Evolutionary conservation across 2,888 invertebrate genomes (phyloP).

Genomic region (Oscheius sp.): DNA sequence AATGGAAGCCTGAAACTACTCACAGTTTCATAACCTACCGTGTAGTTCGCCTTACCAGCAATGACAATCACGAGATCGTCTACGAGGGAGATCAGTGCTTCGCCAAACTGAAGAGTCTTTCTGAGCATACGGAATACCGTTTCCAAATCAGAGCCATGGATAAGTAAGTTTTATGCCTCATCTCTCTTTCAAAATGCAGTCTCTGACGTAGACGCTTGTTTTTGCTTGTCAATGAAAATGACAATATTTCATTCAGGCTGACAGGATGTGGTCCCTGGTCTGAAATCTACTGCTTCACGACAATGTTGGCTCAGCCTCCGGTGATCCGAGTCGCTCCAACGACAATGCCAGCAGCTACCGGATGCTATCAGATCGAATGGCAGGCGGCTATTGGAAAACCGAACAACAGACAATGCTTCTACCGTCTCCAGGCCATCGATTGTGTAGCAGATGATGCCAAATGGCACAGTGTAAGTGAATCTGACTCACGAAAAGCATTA

Average conservation of each 20-base stretch:
- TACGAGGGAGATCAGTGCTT: constrained; percentile 59
- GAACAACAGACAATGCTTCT: constrained; percentile 38
- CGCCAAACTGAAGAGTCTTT: constrained; percentile 57
- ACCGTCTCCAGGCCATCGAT: constrained; percentile 49
- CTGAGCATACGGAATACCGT: constrained; percentile 84
- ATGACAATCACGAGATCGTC: constrained; percentile 37
- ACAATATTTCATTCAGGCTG: constrained; percentile 75
- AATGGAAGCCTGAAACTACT: constrained; percentile 78
- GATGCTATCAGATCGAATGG: constrained; percentile 52
- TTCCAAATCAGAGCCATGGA: constrained; percentile 85
- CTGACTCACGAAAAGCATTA: neutral
- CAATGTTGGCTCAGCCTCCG: constrained; percentile 85
- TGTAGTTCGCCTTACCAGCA: constrained; percentile 38
- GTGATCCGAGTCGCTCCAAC: constrained; percentile 82
- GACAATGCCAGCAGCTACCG: constrained; percentile 73
- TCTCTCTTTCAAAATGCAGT: too few relatives aligned
- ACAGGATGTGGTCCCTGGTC: constrained; percentile 82
- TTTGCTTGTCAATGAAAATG: neutral
- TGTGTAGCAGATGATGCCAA: constrained; percentile 38
- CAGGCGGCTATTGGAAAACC: constrained; percentile 34
- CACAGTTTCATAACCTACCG: constrained; percentile 68
- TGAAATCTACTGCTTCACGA: constrained; percentile 81
- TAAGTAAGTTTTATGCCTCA: constrained; percentile 32
- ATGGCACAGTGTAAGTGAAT: constrained; percentile 55
- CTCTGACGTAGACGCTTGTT: neutral